Conservation (phyloP, 2,888 invertebrate genomes). For the Heliconius hortense region DNA sequence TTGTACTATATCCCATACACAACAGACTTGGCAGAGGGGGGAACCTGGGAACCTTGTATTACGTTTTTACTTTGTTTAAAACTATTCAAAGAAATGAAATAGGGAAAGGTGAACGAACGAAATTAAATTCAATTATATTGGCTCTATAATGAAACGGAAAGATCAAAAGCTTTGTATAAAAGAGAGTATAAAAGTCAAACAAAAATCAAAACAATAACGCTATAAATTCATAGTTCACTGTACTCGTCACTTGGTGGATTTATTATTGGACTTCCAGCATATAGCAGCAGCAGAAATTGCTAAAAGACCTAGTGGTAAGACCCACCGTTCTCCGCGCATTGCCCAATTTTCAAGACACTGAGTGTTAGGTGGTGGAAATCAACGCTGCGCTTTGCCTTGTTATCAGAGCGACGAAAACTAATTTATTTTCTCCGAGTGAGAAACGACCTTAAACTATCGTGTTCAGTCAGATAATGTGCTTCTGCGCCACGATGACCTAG, state of each 20-base stretch:
- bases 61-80: too few relatives aligned
- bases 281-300: too few relatives aligned
- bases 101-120: slow-evolving; percentile 7
- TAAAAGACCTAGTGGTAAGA: too few relatives aligned
- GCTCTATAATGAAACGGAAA: neutral
- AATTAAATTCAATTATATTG: neutral
- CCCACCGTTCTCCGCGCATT: too few relatives aligned
- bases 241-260: slow-evolving; percentile 1
- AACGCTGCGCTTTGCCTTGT: neutral
- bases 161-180: slow-evolving; percentile 4
- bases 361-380: too few relatives aligned
- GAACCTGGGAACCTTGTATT: neutral
- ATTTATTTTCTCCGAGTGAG: too few relatives aligned
- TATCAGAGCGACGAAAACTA: neutral
- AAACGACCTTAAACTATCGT: too few relatives aligned
- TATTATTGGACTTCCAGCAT: neutral
- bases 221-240: slow-evolving; percentile 6
- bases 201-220: neutral
- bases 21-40: neutral
- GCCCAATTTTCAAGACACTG: too few relatives aligned
- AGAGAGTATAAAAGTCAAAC: neutral
- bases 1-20: neutral
- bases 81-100: neutral
- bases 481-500: neutral
- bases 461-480: neutral